Evolutionary conservation across 2,113 vertebrate species (phyloP), one percentile per base, ranked within the genome.

Genomic region (Ancistrus triradiatus): DNA sequence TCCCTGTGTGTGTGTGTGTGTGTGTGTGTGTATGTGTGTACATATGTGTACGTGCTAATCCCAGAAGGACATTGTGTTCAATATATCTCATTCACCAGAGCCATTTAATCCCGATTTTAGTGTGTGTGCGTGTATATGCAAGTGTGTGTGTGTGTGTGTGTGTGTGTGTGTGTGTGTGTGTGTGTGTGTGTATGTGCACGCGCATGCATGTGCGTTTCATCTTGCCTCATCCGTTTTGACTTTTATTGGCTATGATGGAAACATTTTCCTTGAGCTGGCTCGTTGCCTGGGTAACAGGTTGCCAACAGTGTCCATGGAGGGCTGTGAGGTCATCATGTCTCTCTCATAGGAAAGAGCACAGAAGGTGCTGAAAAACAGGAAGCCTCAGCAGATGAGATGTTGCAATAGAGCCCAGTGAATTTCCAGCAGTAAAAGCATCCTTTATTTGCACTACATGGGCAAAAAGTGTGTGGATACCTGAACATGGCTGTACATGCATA

Each of bases 281-380:
- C 14, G 57, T 79, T 73, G 66, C 78, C 66, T 57, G 68, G 72
- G 76, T 48, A 78, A 68, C 59, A 40, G 35, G 27, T 51, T 64
- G 38, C 43, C 50, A 57, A 40, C 2, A 17, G 13, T 37, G 43
- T 50, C 31, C 24, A 33, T 28, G 5, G 31, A 35, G 66, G 63
- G 18, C 21, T 27, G 51, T 56, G 66, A 60, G 59, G 69, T 72
- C 58, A 66, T 8, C 47, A 38, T 24, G 48, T 44, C 17, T 52
- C 31, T 51, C 59, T 43, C 61, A 52, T 47, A 55, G 17, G 13
- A 68, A 53, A 52, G 40, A 49, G 43, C 42, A n/a, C 50, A 15
- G 25, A 15, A 17, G 15, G 28, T 6, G n/a, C 59, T 40, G 14
- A 59, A 14, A 63, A 27, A n/a, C n/a, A 14, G 13, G 1, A 4